Evolutionary conservation across 2,113 vertebrate genomes (phyloP), one percentile per base, ranked within the genome.

Genomic region (Gavia stellata): DNA sequence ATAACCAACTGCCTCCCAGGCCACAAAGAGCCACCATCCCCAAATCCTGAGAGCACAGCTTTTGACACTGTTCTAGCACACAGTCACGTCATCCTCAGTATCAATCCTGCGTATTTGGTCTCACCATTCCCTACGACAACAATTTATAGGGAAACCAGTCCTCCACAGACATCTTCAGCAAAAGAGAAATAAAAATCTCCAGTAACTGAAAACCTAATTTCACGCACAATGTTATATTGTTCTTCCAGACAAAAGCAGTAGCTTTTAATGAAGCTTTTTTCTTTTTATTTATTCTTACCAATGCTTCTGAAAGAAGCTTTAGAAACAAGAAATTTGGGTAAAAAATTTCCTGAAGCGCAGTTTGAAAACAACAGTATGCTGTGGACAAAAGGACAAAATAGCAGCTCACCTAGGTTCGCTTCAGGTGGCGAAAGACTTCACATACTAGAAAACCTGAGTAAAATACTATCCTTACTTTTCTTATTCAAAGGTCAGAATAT

Each of bases 31-130:
- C 12, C 55, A 29, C 6, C 73, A 61, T 3, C 11, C 34, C 7
- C 26, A 66, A 66, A 20, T 3, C 20, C 65, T 9, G 25, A 82
- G 50, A 40, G 66, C 12, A 20, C 36, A 75, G 33, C 28, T 45
- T 71, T 13, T 29, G 25, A 50, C 44, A 38, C 5, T 33, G 12
- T 12, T 34, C 50, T 3, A 66, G 50, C 34, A 21, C 49, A 62
- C 2, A 0, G 18, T 8, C 42, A 14, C 9, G 40, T 65, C n/a
- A 19, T 42, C 50, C 75, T 58, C 38, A 16, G 8, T 1, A n/a
- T n/a, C n/a, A n/a, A n/a, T n/a, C 17, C 44, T 1, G 13, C 6
- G 2, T 5, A 7, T 34, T 14, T 56, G 24, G 7, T 71, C n/a
- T 79, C 61, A 49, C 21, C 17, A n/a, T 47, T 67, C 42, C 47